A percentile compares a stretch with the other conserved stretches of the same genome.
phyloP scores from a whole-genome alignment of 1,140 invertebrate species.

The Riptortus pedestris region DNA sequence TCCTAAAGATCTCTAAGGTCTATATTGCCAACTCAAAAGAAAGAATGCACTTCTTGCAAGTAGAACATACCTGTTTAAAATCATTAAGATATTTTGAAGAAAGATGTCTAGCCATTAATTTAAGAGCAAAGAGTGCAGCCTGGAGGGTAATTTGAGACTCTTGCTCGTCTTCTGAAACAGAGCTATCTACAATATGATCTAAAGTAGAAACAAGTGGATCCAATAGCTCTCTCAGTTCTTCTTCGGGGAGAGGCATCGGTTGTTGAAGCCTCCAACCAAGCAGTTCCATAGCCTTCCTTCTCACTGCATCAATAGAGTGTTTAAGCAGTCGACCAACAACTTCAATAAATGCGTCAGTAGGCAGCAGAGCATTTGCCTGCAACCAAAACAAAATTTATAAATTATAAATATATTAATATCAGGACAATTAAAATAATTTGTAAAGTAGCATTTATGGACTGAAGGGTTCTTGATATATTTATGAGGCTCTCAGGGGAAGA shows the following conservation, averaged over 20 bases:
- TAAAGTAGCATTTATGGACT: too few relatives aligned
- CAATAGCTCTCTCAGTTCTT: conserved; percentile 46
- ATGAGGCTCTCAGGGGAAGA: too few relatives aligned
- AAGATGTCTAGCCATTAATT: conserved; percentile 61
- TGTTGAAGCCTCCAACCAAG: conserved; percentile 66
- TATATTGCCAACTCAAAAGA: too few relatives aligned
- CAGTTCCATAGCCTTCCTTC: conserved; percentile 71
- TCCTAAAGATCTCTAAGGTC: too few relatives aligned
- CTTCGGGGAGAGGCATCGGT: conserved; percentile 36
- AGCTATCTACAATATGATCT: conserved; percentile 46
- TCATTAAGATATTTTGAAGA: conserved; percentile 49
- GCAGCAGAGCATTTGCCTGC: conserved; percentile 58
- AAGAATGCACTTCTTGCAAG: too few relatives aligned
- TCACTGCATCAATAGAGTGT: conserved; percentile 55
- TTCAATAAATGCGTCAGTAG: conserved; percentile 61
- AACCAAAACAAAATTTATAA: conserved; percentile 33
- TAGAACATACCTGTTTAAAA: conserved; percentile 45
- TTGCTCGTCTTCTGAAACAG: conserved; percentile 34
- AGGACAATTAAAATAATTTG: too few relatives aligned
- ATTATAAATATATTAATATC: too few relatives aligned
- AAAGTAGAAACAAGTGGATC: conserved; percentile 43
- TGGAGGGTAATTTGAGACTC: conserved; percentile 54
- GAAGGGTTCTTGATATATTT: too few relatives aligned
- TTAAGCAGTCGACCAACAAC: conserved; percentile 60
- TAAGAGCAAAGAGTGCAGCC: conserved; percentile 67